A percentile compares a stretch with the other conserved stretches of the same genome.
These are phyloP conservation scores for Mormyrus hasselquistii DNA, from an alignment of 2,797 vertebrate genomes.

Conservation along the genomic window DNA sequence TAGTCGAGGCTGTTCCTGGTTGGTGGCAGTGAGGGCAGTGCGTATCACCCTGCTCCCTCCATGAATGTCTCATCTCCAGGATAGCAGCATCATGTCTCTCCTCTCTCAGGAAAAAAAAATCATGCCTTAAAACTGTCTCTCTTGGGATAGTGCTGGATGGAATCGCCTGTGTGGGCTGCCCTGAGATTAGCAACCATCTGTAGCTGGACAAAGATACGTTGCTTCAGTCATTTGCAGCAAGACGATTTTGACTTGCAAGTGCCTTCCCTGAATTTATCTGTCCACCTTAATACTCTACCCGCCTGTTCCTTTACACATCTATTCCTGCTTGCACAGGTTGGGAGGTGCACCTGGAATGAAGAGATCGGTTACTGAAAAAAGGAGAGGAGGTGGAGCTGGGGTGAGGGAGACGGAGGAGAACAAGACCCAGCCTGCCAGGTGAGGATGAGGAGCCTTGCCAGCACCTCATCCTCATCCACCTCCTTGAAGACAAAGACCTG, in stretches of 20 bases:
- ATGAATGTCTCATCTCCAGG: background rate
- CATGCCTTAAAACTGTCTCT: background rate
- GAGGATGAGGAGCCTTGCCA: background rate
- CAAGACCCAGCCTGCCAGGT: background rate
- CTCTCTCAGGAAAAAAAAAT: background rate
- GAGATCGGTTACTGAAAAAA: background rate
- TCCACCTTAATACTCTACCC: background rate
- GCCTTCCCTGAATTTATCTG: background rate
- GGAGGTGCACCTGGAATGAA: background rate
- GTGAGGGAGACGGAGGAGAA: background rate
- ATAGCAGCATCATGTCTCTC: background rate
- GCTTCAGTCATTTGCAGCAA: background rate
- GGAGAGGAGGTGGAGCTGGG: background rate
- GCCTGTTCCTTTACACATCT: background rate
- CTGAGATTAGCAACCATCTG: background rate
- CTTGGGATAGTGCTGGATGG: background rate
- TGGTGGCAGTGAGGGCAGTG: background rate
- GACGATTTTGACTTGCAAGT: background rate
- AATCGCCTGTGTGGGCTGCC: background rate
- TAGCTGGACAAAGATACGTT: background rate
- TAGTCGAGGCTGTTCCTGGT: background rate
- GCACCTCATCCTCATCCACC: background rate
- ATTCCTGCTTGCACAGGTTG: background rate
- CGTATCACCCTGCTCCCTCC: background rate
- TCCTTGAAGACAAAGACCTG: background rate